phyloP scores from a whole-genome alignment of 2,888 invertebrate species.

The Rugalucina vietnamica region DNA sequence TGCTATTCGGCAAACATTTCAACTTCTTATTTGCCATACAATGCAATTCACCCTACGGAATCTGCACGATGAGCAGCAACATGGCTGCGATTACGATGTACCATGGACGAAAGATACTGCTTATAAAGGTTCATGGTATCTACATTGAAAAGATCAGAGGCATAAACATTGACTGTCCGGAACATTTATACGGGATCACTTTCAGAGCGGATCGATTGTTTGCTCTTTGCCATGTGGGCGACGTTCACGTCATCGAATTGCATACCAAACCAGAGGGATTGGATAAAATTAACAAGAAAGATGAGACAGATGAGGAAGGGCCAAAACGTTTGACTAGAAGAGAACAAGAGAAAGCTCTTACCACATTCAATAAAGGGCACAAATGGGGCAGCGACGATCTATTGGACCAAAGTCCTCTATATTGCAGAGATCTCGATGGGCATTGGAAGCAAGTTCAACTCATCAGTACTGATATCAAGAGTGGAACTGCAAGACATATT shows the following conservation, averaged over 20 bases:
- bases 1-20: constrained; percentile 54
- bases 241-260: constrained; percentile 46
- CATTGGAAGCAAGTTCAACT: neutral
- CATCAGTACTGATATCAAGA: constrained; percentile 17
- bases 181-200: constrained; percentile 41
- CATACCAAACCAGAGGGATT: neutral
- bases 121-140: constrained; percentile 46
- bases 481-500: constrained; percentile 39
- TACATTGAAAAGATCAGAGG: constrained; percentile 44
- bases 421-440: neutral
- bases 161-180: constrained; percentile 34
- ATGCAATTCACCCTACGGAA: constrained; percentile 53
- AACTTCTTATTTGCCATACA: constrained; percentile 45
- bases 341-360: neutral
- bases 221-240: constrained; percentile 48
- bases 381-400: neutral
- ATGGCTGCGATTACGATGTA: constrained; percentile 50
- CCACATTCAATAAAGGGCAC: neutral
- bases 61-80: constrained; percentile 15
- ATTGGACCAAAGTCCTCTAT: neutral
- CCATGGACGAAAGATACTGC: constrained; percentile 51
- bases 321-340: neutral
- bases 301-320: neutral
- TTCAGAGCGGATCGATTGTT: constrained; percentile 24
- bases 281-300: neutral